phyloP scores from a whole-genome alignment of 2,888 invertebrate genomes.

The Petrolisthes manimaculis region DNA sequence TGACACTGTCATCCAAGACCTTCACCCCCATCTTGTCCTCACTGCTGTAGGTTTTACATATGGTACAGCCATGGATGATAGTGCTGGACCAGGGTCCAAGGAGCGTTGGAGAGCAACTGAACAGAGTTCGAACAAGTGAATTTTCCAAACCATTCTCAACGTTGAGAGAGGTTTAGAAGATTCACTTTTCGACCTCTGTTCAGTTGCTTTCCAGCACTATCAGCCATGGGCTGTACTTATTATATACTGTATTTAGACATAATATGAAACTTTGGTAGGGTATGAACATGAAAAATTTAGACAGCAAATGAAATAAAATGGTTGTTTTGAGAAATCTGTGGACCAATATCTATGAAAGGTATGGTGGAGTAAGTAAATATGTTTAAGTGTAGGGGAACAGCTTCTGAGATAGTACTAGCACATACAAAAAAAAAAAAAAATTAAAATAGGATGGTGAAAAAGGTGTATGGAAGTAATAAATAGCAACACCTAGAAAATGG shows the following conservation, averaged over 20 bases:
- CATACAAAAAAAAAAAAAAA: no score
- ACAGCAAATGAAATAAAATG: neutral
- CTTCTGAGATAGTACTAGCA: neutral
- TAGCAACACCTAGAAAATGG: no score
- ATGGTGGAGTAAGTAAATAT: neutral
- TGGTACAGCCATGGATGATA: neutral
- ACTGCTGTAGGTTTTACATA: conserved; percentile 70
- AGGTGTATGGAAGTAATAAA: no score
- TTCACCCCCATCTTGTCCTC: conserved; percentile 71
- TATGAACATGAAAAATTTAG: neutral
- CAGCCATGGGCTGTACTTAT: neutral
- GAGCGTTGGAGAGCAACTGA: no score
- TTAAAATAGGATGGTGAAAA: no score
- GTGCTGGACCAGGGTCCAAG: no score
- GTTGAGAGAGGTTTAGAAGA: no score
- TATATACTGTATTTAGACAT: neutral
- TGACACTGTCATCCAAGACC: conserved; percentile 71
- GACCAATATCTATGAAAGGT: neutral
- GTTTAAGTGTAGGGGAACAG: neutral
- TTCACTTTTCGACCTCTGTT: no score
- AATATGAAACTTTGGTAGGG: neutral
- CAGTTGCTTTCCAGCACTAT: no score
- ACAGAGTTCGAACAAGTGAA: no score
- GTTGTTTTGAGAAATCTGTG: neutral
- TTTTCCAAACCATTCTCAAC: no score